Percentiles rank a stretch among this genome's conserved stretches.
phyloP scores from a whole-genome alignment of 2,888 invertebrate species.

The Caenorhabditis sulstoni region DNA sequence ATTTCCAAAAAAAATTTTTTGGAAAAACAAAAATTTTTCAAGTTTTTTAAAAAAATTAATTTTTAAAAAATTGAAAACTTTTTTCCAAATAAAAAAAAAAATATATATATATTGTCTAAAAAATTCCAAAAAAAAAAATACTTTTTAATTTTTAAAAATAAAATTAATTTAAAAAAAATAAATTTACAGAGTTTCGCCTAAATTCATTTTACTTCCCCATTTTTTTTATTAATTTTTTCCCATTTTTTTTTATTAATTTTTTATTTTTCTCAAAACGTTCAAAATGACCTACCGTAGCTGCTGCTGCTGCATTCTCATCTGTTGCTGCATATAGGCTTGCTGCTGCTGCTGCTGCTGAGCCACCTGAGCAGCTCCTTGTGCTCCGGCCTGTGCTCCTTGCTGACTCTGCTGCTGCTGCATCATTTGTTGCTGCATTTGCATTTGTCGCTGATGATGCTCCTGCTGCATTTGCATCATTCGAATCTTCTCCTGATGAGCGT shows the following conservation, averaged over 20 bases:
- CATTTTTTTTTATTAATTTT: slow-evolving; percentile 4
- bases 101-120: no score
- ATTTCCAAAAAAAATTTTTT: no score
- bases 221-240: background rate
- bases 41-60: no score
- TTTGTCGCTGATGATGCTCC: slow-evolving; percentile 21
- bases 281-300: background rate
- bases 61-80: no score
- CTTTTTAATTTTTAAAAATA: no score
- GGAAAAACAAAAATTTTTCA: no score
- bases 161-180: no score
- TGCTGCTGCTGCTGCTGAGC: slow-evolving; percentile 40
- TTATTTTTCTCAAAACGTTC: background rate
- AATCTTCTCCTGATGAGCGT: slow-evolving; percentile 27
- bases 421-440: slow-evolving; percentile 6
- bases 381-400: slow-evolving; percentile 12
- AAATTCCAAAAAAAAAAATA: no score
- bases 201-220: no score
- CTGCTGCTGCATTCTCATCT: slow-evolving; percentile 43
- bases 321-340: slow-evolving; percentile 27
- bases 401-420: slow-evolving; percentile 26
- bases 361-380: slow-evolving; percentile 33
- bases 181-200: no score
- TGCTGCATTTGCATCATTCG: slow-evolving; percentile 19
- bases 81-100: no score